These are phyloP conservation scores for Mionectes olivaceus DNA, from an alignment of 2,797 vertebrate genomes.

Conservation along the genomic window DNA sequence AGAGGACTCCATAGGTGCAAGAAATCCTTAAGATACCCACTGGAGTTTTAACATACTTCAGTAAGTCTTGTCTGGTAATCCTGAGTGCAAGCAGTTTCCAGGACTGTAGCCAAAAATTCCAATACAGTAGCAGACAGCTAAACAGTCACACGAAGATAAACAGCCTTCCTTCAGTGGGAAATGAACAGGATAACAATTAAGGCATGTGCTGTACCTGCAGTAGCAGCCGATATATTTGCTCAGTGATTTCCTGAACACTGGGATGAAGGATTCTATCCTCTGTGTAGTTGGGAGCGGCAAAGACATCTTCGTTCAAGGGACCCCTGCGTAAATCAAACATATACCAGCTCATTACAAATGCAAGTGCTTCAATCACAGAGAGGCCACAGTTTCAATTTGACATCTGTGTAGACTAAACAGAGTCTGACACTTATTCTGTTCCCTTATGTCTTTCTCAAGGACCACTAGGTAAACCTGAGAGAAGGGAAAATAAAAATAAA, in stretches of 20 bases:
- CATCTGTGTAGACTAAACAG: not conserved
- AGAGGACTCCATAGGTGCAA: not conserved
- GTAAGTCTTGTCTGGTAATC: not conserved
- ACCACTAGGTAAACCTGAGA: rapidly evolving
- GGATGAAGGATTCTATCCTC: conserved; percentile 84
- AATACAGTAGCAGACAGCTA: not conserved
- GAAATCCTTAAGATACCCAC: not conserved
- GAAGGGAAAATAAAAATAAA: not conserved
- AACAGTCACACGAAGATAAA: not conserved
- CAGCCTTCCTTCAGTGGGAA: not conserved
- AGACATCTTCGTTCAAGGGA: conserved; percentile 95
- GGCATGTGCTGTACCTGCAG: conserved; percentile 84
- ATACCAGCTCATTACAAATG: not conserved
- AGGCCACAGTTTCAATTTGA: not conserved
- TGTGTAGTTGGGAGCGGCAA: conserved; percentile 74
- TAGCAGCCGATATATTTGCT: conserved; percentile 92
- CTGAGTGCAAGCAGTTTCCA: not conserved
- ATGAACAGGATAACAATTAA: not conserved
- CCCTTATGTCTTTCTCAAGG: not conserved
- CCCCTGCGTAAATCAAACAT: conserved; percentile 79
- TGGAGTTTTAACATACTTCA: not conserved
- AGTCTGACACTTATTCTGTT: not conserved
- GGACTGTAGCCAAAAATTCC: not conserved
- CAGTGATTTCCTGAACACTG: conserved; percentile 90
- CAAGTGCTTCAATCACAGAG: not conserved